phyloP scores from a whole-genome alignment of 2,113 vertebrate species.

The Capreolus pygargus region DNA sequence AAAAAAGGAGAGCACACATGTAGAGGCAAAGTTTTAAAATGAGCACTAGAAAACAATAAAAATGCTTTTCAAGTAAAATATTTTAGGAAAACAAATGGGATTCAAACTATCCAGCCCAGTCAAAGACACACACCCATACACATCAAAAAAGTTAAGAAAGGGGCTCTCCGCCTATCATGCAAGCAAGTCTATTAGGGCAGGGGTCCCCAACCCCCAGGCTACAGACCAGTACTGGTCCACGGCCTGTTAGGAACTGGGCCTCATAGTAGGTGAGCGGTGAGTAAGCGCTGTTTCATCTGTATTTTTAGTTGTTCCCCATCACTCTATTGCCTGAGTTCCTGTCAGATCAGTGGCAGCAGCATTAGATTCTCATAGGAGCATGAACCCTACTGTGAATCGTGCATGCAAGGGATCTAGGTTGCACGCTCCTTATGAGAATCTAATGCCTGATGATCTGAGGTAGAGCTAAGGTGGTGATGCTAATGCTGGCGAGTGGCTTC shows the following conservation, averaged over 20 bases:
- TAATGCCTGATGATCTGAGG: neutral
- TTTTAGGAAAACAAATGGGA: conserved; percentile 47
- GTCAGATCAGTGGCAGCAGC: neutral
- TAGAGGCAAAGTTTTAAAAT: neutral
- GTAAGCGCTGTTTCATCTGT: neutral
- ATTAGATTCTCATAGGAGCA: neutral
- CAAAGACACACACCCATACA: neutral
- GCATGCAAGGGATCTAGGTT: neutral
- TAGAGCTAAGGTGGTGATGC: neutral
- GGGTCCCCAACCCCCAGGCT: neutral
- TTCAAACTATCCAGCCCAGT: neutral
- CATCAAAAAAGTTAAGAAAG: neutral
- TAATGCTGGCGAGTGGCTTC: neutral
- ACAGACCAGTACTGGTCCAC: neutral
- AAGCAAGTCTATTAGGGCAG: neutral
- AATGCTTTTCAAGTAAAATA: neutral
- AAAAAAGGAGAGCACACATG: neutral
- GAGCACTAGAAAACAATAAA: neutral
- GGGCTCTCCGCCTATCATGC: neutral
- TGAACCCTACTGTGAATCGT: neutral
- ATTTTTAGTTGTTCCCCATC: neutral
- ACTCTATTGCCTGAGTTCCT: neutral
- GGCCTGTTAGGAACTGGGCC: neutral
- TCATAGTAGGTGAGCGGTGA: neutral
- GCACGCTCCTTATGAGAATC: neutral